Evolutionary conservation across 2,113 vertebrate species (phyloP), one percentile per base, ranked within the genome.

Genomic region (Xiphophorus hellerii): DNA sequence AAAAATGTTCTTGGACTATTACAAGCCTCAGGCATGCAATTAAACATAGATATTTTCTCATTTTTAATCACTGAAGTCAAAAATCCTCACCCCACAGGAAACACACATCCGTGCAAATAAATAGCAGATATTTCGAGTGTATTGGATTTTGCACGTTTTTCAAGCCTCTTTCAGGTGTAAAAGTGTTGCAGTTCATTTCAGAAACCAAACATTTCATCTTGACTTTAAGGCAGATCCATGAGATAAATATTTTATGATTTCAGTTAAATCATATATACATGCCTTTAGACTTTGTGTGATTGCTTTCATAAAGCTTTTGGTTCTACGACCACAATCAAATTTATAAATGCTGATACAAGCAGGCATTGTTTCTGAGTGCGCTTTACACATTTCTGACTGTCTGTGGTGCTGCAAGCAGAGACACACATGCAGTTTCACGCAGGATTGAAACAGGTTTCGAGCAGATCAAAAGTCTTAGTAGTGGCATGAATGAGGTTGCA

Each of bases 21-120:
- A 42, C 14, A 5, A 27, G 65, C 65, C 65, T 28, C 5, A 27
- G 22, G 37, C 65, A 29, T 67, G 37, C 37, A 67, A 67, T 67
- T 67, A 67, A 44, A 15, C 27, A 10, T 17, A 42, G 35, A n/a
- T 66, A 17, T 29, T 42, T 63, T 63, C 29, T 31, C 29, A 67
- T 67, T 39, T 42, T 42, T 42, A 67, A 44, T 67, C 37, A 42
- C n/a, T 44, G 65, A 67, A 67, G 65, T 67, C 65, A 67, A 14
- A 67, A 3, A 66, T 66, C n/a, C n/a, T 67, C 33, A 44, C 42
- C 65, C 42, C 65, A 42, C 65, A 67, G 37, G 14, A 44, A 67
- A 44, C 65, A 10, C 37, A 44, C n/a, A 67, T 42, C 65, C 4
- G 13, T 20, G 37, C 37, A 20, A 67, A 67, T 67, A 39, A 67